Conservation (phyloP, 2,888 invertebrate genomes). For the Tachina grossa region DNA sequence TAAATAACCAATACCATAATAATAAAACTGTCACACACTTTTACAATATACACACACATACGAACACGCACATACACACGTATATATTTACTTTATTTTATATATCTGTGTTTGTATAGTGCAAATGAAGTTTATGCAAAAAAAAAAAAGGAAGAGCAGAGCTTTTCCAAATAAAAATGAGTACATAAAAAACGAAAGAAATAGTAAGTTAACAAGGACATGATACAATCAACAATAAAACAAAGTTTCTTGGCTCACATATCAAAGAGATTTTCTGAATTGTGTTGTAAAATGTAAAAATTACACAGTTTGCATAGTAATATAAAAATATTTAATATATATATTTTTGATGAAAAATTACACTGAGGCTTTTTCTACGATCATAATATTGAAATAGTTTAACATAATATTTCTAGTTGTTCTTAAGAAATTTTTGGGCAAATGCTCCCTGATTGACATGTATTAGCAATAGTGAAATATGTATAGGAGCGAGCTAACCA, state of each 20-base stretch:
- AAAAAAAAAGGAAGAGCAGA: background rate
- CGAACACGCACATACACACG: background rate
- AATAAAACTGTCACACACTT: slow-evolving; percentile 52
- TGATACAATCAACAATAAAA: slow-evolving; percentile 65
- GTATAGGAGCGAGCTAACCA: no score
- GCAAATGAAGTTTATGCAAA: slow-evolving; percentile 31
- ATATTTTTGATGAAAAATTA: background rate
- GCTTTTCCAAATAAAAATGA: background rate
- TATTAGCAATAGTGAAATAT: background rate
- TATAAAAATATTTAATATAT: slow-evolving; percentile 30
- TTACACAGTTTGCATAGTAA: slow-evolving; percentile 73
- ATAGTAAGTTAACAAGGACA: slow-evolving; percentile 61
- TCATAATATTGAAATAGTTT: no score
- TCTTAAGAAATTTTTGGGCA: no score
- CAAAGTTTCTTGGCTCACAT: slow-evolving; percentile 64
- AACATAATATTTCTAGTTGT: no score
- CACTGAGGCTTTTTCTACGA: slow-evolving; percentile 5
- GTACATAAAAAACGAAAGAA: slow-evolving; percentile 25
- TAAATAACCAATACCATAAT: slow-evolving; percentile 58
- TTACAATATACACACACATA: background rate
- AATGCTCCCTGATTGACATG: no score
- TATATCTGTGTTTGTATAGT: background rate
- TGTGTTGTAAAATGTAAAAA: slow-evolving; percentile 70
- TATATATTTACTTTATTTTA: background rate
- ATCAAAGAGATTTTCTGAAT: slow-evolving; percentile 59